These are phyloP conservation scores for Fabriciana adippe DNA, from an alignment of 2,888 invertebrate species.

Conservation along the genomic window DNA sequence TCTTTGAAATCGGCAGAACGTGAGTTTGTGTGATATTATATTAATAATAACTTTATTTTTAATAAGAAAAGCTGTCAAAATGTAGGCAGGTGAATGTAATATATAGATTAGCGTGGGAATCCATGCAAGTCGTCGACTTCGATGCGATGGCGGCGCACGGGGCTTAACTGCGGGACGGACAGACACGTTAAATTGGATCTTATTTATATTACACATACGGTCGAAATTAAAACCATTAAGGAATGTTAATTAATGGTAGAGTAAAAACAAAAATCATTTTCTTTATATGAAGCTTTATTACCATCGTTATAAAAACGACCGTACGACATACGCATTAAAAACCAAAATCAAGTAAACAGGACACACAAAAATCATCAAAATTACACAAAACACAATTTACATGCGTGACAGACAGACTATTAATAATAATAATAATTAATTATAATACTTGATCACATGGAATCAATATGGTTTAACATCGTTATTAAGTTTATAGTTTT, in stretches of 20 bases:
- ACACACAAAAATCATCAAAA: not conserved
- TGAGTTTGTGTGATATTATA: not conserved
- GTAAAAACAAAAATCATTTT: too few species aligned
- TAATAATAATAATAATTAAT: too few species aligned
- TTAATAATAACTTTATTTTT: not conserved
- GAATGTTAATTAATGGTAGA: too few species aligned
- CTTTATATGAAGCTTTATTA: not conserved
- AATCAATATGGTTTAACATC: too few species aligned
- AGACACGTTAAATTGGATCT: conserved; percentile 25
- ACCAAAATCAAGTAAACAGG: not conserved
- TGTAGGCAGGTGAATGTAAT: conserved; percentile 2
- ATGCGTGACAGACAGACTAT: not conserved
- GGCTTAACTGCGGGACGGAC: conserved; percentile 45
- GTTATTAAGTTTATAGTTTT: too few species aligned
- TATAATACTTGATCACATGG: too few species aligned
- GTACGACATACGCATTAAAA: not conserved
- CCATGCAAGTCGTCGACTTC: conserved; percentile 48
- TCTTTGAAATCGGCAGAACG: not conserved
- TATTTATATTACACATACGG: not conserved
- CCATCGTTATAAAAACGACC: not conserved
- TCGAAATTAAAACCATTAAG: not conserved
- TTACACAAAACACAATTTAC: not conserved
- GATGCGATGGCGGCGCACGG: conserved; percentile 42
- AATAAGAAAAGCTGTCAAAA: conserved; percentile 16
- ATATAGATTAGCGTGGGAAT: conserved; percentile 41